Percentiles rank a stretch among this genome's conserved stretches.
Conservation (phyloP, 53 echinoderm and acorn worm species). For the Hippasteria phrygiana region DNA sequence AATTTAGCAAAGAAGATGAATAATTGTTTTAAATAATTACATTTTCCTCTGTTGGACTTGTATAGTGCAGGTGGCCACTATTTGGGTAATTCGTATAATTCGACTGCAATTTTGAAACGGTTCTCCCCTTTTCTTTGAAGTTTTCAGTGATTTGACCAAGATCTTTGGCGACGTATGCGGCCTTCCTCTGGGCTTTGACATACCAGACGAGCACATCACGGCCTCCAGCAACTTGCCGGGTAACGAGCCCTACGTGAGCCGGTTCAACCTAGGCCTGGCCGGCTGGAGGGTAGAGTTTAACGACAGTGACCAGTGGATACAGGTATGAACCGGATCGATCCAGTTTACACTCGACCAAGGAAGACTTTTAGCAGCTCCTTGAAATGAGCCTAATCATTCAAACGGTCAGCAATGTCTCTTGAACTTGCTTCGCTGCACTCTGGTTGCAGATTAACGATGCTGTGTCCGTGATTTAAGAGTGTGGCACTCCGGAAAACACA, state of each 20-base stretch:
- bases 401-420: too few relatives aligned
- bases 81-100: neutral
- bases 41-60: too few relatives aligned
- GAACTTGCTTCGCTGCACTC: too few relatives aligned
- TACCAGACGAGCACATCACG: neutral
- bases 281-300: slow-evolving; percentile 13
- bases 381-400: too few relatives aligned
- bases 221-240: neutral
- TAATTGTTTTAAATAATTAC: too few relatives aligned
- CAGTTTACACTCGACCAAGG: neutral
- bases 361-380: too few relatives aligned
- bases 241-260: neutral
- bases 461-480: too few relatives aligned
- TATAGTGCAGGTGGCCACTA: too few relatives aligned
- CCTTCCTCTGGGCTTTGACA: neutral
- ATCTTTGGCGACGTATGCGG: slow-evolving; percentile 47
- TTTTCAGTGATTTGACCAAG: neutral
- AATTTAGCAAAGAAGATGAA: too few relatives aligned
- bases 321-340: slow-evolving; percentile 26
- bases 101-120: neutral
- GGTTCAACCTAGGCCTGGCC: neutral
- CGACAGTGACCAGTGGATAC: slow-evolving; percentile 25
- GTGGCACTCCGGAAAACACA: too few relatives aligned
- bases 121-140: neutral
- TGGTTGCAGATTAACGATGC: too few relatives aligned